Percentiles rank a stretch among this genome's conserved stretches.
phyloP scores from a whole-genome alignment of 2,888 invertebrate genomes.

The Aphrophora alni region DNA sequence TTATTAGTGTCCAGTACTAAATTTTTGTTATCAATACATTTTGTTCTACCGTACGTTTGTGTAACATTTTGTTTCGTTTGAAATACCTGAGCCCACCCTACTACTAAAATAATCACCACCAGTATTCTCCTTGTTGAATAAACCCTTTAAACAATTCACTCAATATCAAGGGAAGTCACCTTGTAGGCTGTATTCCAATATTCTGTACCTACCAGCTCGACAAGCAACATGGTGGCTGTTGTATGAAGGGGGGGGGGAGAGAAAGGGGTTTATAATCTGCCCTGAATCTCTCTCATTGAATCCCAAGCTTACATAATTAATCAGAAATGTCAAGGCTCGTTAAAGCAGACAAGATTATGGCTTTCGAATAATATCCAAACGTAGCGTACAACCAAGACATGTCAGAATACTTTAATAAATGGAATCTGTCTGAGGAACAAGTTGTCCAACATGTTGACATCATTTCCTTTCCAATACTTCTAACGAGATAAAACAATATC shows the following conservation, averaged over 20 bases:
- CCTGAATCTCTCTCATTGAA: constrained; percentile 30
- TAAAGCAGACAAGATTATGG: constrained; percentile 47
- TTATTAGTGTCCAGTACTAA: too few species aligned
- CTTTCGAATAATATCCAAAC: constrained; percentile 20
- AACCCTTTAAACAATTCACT: too few species aligned
- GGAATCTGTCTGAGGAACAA: not conserved
- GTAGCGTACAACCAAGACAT: not conserved
- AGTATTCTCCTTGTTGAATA: too few species aligned
- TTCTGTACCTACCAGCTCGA: too few species aligned
- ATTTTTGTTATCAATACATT: too few species aligned
- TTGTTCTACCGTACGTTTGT: too few species aligned
- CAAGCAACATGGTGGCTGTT: not conserved
- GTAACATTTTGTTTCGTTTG: too few species aligned
- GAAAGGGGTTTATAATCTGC: constrained; percentile 19
- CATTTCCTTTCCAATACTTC: not conserved
- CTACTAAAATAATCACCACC: too few species aligned
- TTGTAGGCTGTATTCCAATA: not conserved
- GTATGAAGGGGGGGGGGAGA: too few species aligned
- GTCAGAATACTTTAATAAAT: not conserved
- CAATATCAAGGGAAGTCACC: too few species aligned
- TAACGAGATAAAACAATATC: not conserved
- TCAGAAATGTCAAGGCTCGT: constrained; percentile 27
- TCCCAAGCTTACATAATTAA: constrained; percentile 19
- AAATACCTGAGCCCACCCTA: too few species aligned
- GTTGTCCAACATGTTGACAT: not conserved